phyloP scores from a whole-genome alignment of 30 jellyfish, hydroid and myxozoan genomes.

The Turritopsis rubra region DNA sequence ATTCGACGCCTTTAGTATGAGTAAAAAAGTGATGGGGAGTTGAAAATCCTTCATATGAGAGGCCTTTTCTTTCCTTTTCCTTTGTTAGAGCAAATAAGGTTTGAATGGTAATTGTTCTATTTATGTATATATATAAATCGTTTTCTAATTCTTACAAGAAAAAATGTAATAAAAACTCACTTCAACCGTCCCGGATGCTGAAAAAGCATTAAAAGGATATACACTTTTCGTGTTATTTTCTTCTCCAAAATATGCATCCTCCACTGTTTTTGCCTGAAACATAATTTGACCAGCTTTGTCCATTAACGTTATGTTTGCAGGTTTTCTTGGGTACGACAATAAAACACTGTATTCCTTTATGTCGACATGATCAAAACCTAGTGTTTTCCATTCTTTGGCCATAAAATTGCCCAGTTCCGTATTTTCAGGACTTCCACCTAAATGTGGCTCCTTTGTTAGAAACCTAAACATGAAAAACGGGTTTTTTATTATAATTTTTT shows the following conservation, averaged over 20 bases:
- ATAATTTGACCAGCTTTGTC: conserved; percentile 23
- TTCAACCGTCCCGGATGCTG: conserved; percentile 73
- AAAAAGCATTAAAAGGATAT: conserved; percentile 71
- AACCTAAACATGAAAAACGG: not conserved
- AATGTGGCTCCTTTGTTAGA: conserved; percentile 29
- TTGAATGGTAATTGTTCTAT: too few species aligned
- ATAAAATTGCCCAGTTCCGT: conserved; percentile 7
- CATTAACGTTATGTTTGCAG: conserved; percentile 48
- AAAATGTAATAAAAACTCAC: too few species aligned
- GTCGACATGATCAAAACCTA: conserved; percentile 66
- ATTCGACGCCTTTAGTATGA: too few species aligned
- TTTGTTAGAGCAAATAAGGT: too few species aligned
- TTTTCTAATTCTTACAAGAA: too few species aligned
- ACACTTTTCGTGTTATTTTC: conserved; percentile 48
- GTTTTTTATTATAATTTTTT: too few species aligned
- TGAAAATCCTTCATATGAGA: too few species aligned
- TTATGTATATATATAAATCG: too few species aligned
- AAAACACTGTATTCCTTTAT: conserved; percentile 51
- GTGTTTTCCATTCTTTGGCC: conserved; percentile 20
- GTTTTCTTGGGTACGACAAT: conserved; percentile 52
- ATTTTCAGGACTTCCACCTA: conserved; percentile 12
- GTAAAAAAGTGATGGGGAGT: too few species aligned
- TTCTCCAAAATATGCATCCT: conserved; percentile 58
- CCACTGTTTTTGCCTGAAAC: conserved; percentile 44
- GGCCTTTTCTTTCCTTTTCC: too few species aligned